Percentiles rank a stretch among this genome's conserved stretches.
These are phyloP conservation scores for Mormyrus iriodes DNA, from an alignment of 2,113 vertebrate genomes.

Conservation along the genomic window DNA sequence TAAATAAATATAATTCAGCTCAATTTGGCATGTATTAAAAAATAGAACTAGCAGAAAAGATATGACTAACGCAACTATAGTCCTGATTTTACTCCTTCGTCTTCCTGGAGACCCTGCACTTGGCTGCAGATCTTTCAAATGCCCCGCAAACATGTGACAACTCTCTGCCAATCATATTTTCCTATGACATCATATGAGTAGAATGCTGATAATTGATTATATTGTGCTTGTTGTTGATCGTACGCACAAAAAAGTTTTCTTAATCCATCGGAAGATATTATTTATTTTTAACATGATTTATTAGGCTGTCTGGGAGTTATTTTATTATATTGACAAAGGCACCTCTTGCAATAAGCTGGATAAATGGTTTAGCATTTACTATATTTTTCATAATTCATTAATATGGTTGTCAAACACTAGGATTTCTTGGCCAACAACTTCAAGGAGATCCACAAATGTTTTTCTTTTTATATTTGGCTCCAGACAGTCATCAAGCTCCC, in stretches of 20 bases:
- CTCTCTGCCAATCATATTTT: neutral
- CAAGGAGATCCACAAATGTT: neutral
- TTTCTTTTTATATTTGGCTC: neutral
- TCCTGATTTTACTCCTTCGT: neutral
- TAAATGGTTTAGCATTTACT: neutral
- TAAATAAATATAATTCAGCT: neutral
- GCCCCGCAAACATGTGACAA: neutral
- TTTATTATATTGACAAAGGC: neutral
- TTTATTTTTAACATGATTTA: neutral
- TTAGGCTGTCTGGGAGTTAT: neutral
- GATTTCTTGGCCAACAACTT: neutral
- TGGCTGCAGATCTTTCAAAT: neutral
- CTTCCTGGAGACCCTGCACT: neutral
- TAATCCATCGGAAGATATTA: neutral
- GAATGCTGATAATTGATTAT: neutral
- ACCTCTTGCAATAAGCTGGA: neutral
- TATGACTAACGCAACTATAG: neutral
- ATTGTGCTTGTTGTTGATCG: neutral
- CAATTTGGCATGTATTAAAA: neutral
- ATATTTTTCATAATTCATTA: neutral
- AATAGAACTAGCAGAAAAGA: neutral
- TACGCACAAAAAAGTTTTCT: neutral
- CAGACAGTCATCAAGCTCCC: neutral
- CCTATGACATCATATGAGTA: neutral
- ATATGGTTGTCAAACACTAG: neutral